Base-by-base conservation (phyloP, 2,888 invertebrate genomes). In the Camponotus fellah region DNA sequence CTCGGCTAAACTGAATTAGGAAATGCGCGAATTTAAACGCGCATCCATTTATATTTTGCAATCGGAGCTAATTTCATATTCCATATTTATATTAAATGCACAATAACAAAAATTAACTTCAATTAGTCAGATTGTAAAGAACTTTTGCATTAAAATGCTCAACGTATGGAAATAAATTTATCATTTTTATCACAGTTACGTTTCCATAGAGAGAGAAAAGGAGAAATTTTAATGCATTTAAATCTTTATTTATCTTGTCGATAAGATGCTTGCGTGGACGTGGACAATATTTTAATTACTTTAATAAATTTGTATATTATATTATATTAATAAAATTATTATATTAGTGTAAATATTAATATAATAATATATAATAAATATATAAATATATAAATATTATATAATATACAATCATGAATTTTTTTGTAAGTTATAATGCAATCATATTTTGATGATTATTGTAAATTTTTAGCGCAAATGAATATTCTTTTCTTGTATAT, bases 191-290 rank as follows among this genome's bases (percentile, higher is more conserved):
- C 21, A 46, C 12, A 40, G 40, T 32, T 56, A 32, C 10, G 26
- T 68, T 12, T 8, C 12, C n/a, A 10, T 58, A 53, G 46, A 75
- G 3, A 46, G 12, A 43, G 3, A 46, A 1, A 12, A 12, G 12
- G 12, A 43, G 14, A 46, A 62, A 79, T 79, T 80, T 83, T 26
- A 82, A 65, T 77, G 66, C 81, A 26, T 26, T 26, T 26, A 77
- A 83, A 75, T 80, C 69, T 46, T 26, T 26, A 37, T 34, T 79
- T 65, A 32, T 37, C 8, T 43, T n/a, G 14, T 32, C 80, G 46
- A 60, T 34, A 17, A n/a, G 8, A 14, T 26, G 17, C 14, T 72
- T 53, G 17, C 4, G 2, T 5, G 17, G 1, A 72, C n/a, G 60
- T 60, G 26, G 26, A 26, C 26, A 74, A 60, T 72, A 43, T 77